phyloP scores from a whole-genome alignment of 1,140 invertebrate genomes.

The Zophobas atratus region DNA sequence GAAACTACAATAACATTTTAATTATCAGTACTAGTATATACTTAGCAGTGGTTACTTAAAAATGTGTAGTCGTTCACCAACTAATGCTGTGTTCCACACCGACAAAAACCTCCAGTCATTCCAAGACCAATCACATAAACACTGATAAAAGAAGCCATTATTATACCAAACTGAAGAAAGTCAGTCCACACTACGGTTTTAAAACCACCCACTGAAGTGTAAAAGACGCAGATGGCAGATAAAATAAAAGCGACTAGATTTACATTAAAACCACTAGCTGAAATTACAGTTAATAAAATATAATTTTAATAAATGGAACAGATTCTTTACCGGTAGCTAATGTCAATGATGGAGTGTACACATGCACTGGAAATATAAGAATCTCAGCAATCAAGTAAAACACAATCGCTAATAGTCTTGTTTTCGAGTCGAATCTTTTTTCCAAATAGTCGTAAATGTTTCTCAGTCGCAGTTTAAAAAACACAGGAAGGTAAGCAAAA shows the following conservation, averaged over 20 bases:
- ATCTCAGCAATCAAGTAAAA: slow-evolving; percentile 69
- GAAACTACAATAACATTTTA: slow-evolving; percentile 59
- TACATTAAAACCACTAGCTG: slow-evolving; percentile 79
- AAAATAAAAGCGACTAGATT: slow-evolving; percentile 78
- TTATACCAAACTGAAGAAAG: slow-evolving; percentile 78
- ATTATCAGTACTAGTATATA: too few relatives aligned
- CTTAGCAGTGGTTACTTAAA: slow-evolving; percentile 32
- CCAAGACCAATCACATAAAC: slow-evolving; percentile 76
- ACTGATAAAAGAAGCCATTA: slow-evolving; percentile 76
- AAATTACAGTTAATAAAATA: slow-evolving; percentile 19
- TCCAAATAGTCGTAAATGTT: slow-evolving; percentile 77
- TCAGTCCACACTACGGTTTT: slow-evolving; percentile 84
- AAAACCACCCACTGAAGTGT: slow-evolving; percentile 83
- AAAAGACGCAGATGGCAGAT: slow-evolving; percentile 83
- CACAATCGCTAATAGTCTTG: slow-evolving; percentile 73
- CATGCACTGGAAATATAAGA: slow-evolving; percentile 72
- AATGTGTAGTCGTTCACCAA: slow-evolving; percentile 70
- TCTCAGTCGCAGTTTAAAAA: slow-evolving; percentile 80
- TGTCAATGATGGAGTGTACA: slow-evolving; percentile 75
- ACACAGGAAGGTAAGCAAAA: slow-evolving; percentile 74
- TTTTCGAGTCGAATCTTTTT: slow-evolving; percentile 63
- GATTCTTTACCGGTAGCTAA: slow-evolving; percentile 67
- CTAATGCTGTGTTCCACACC: slow-evolving; percentile 68
- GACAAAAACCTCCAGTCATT: slow-evolving; percentile 76
- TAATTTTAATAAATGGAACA: background rate